Evolutionary conservation across 2,113 vertebrate species (phyloP).

Genomic region (human): DNA sequence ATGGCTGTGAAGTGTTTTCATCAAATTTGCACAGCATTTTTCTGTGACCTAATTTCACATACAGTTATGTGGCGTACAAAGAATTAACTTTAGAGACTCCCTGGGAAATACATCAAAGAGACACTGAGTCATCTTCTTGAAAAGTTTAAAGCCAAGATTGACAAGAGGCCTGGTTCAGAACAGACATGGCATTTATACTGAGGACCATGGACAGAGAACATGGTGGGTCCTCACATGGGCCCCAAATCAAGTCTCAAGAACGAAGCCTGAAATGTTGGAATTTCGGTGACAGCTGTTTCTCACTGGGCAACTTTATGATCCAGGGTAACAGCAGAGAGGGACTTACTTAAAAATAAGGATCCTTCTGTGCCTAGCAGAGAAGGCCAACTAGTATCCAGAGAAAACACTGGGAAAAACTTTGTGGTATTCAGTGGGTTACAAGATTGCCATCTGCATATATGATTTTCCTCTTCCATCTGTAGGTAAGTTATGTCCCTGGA

Average conservation of each 20-base stretch:
- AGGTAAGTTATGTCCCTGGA: background rate
- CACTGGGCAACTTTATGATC: background rate
- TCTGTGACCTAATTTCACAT: background rate
- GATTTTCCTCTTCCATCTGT: background rate
- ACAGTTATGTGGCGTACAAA: background rate
- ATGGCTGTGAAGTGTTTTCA: background rate
- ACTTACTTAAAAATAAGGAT: background rate
- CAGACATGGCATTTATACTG: constrained; percentile 11
- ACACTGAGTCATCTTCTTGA: background rate
- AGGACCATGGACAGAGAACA: constrained; percentile 79
- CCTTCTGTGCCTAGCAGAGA: background rate
- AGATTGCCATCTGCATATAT: background rate
- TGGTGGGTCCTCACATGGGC: background rate
- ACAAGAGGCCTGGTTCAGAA: background rate
- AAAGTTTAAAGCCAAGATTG: background rate
- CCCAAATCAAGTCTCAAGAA: background rate
- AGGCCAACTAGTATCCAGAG: background rate
- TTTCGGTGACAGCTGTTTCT: background rate
- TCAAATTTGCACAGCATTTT: background rate
- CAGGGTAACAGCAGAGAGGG: background rate
- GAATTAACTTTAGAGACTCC: background rate
- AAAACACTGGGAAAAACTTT: background rate
- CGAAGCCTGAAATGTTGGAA: background rate
- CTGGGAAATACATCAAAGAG: background rate
- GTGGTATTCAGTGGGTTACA: background rate